Evolutionary conservation across 1,140 invertebrate genomes (phyloP).

Genomic region (Sycobia sp.): DNA sequence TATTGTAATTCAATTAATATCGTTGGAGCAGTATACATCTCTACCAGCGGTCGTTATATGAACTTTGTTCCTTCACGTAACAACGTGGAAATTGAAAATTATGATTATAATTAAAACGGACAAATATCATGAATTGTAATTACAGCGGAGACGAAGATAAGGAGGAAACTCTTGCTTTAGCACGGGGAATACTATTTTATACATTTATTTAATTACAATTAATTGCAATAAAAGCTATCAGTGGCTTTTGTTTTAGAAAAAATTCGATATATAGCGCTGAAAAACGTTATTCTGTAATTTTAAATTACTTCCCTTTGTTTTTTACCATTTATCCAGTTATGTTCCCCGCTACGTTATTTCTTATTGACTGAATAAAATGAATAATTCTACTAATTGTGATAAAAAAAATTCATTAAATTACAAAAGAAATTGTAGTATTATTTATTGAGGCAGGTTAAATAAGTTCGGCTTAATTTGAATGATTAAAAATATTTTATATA

Average conservation of each 20-base stretch:
- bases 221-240: slow-evolving; percentile 36
- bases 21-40: slow-evolving; percentile 47
- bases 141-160: slow-evolving; percentile 39
- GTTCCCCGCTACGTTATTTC: slow-evolving; percentile 18
- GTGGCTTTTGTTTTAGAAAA: slow-evolving; percentile 47
- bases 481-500: slow-evolving; percentile 11
- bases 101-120: slow-evolving; percentile 41
- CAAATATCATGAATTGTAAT: slow-evolving; percentile 52
- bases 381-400: slow-evolving; percentile 24
- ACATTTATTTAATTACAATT: slow-evolving; percentile 56
- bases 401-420: slow-evolving; percentile 13
- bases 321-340: slow-evolving; percentile 29
- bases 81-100: slow-evolving; percentile 42
- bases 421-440: slow-evolving; percentile 15
- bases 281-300: slow-evolving; percentile 39
- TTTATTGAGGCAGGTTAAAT: slow-evolving; percentile 12
- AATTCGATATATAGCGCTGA: slow-evolving; percentile 18
- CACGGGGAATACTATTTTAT: slow-evolving; percentile 52
- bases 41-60: slow-evolving; percentile 50
- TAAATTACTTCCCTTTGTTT: slow-evolving; percentile 36
- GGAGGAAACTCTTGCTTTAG: slow-evolving; percentile 39
- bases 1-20: slow-evolving; percentile 59
- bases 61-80: slow-evolving; percentile 53
- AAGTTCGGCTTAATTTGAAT: slow-evolving; percentile 3
- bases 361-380: slow-evolving; percentile 32